These are phyloP conservation scores for Calyptommatus sinebrachiatus DNA, from an alignment of 2,113 vertebrate genomes.

Conservation along the genomic window DNA sequence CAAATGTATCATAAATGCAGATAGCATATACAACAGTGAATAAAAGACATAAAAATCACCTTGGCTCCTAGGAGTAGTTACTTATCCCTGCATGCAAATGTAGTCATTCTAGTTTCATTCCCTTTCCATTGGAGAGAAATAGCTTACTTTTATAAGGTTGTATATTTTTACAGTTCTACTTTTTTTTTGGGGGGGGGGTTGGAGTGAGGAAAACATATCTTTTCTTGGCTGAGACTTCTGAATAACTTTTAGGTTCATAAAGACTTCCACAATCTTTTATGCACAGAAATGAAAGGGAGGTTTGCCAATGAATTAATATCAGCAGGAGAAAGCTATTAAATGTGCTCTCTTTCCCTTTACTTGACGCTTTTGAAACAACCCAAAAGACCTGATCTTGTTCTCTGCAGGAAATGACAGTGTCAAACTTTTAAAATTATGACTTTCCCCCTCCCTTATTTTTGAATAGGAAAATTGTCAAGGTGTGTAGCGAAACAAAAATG, in stretches of 20 bases:
- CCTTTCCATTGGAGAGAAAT: background rate
- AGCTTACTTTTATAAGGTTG: background rate
- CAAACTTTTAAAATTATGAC: constrained; percentile 9
- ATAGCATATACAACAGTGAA: background rate
- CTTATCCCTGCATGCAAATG: background rate
- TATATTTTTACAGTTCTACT: constrained; percentile 5
- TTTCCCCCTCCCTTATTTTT: background rate
- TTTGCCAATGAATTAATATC: constrained; percentile 28
- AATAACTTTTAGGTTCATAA: constrained; percentile 20
- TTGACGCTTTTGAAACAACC: constrained; percentile 25
- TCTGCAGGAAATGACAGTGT: constrained; percentile 26
- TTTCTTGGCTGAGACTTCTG: background rate
- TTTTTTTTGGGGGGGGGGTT: too few species aligned
- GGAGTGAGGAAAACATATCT: background rate
- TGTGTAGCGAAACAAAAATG: background rate
- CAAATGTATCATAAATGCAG: background rate
- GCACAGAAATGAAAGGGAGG: constrained; percentile 27
- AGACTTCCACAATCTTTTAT: constrained; percentile 21
- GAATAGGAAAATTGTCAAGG: background rate
- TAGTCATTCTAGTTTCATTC: background rate
- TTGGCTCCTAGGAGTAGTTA: background rate
- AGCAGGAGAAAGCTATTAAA: constrained; percentile 26
- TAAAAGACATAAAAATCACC: background rate
- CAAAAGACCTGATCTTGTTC: constrained; percentile 13
- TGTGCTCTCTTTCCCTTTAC: constrained; percentile 1